Percentiles rank a stretch among this genome's conserved stretches.
Conservation (phyloP, 2,113 vertebrate genomes). For the Tylochromis polylepis region DNA sequence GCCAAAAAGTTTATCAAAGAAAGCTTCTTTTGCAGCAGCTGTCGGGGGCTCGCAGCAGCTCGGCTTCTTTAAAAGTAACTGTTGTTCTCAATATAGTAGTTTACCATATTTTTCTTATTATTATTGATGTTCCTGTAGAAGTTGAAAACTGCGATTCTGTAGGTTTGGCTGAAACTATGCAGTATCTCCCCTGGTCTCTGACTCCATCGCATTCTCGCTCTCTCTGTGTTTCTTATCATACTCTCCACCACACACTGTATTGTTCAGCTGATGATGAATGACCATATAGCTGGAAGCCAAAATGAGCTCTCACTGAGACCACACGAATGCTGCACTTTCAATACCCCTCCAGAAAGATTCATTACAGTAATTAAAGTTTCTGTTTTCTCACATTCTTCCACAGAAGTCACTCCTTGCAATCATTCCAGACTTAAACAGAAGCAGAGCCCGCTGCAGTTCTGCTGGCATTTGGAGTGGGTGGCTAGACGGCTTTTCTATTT, state of each 20-base stretch:
- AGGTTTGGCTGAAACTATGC: not conserved
- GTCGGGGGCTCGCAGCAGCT: not conserved
- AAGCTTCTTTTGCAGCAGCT: not conserved
- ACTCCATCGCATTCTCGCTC: not conserved
- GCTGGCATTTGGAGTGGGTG: conserved; percentile 35
- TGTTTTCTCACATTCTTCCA: conserved; percentile 52
- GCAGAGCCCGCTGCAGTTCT: conserved; percentile 11
- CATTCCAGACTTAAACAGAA: conserved; percentile 20
- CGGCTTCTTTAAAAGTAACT: not conserved
- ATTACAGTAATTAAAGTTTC: conserved; percentile 71
- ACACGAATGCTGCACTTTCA: conserved; percentile 60
- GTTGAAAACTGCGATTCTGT: not conserved
- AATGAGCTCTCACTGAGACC: conserved; percentile 55
- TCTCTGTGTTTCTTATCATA: conserved; percentile 46
- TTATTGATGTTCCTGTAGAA: not conserved
- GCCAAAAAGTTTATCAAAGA: conserved; percentile 2
- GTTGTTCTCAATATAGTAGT: not conserved
- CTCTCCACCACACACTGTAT: conserved; percentile 36
- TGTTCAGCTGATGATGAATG: conserved; percentile 66
- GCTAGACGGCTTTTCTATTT: conserved; percentile 60
- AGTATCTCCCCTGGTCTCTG: not conserved
- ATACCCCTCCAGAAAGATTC: conserved; percentile 69
- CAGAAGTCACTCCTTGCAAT: conserved; percentile 38
- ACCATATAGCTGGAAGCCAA: conserved; percentile 37
- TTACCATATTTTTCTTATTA: not conserved